Percentiles rank a stretch among this genome's conserved stretches.
Evolutionary conservation across 2,113 vertebrate species (phyloP).

Genomic region (Sylvietta virens): DNA sequence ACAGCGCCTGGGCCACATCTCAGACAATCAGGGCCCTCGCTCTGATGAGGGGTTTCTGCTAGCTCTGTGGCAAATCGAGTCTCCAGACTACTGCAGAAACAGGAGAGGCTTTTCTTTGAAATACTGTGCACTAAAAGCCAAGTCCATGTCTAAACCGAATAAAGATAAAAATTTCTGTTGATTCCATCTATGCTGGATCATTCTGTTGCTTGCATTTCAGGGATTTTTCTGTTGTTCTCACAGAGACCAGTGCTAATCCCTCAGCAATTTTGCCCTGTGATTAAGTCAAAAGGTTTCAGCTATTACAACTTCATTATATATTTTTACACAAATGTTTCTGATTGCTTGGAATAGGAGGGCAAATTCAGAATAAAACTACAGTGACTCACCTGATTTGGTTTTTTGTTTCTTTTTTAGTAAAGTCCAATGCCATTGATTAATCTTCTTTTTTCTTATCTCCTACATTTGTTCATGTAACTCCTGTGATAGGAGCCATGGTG

Average conservation of each 20-base stretch:
- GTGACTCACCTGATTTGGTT: neutral
- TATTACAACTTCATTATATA: neutral
- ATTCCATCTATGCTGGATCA: neutral
- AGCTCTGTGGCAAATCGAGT: neutral
- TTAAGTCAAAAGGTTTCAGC: neutral
- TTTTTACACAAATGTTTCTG: neutral
- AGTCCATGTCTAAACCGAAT: neutral
- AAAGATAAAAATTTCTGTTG: neutral
- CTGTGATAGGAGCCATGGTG: neutral
- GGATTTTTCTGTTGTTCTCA: neutral
- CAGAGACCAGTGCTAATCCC: neutral
- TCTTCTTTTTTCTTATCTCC: neutral
- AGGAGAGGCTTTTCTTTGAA: neutral
- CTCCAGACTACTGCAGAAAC: neutral
- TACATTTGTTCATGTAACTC: neutral
- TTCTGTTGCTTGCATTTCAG: neutral
- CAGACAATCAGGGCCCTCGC: neutral
- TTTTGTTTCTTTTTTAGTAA: neutral
- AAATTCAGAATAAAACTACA: neutral
- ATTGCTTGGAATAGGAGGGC: neutral
- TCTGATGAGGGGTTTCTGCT: neutral
- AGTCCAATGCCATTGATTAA: neutral
- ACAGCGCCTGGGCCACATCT: neutral
- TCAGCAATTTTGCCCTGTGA: neutral
- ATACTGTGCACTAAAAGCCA: neutral